Conservation (phyloP, 1,140 invertebrate genomes). For the Anoplophora glabripennis region DNA sequence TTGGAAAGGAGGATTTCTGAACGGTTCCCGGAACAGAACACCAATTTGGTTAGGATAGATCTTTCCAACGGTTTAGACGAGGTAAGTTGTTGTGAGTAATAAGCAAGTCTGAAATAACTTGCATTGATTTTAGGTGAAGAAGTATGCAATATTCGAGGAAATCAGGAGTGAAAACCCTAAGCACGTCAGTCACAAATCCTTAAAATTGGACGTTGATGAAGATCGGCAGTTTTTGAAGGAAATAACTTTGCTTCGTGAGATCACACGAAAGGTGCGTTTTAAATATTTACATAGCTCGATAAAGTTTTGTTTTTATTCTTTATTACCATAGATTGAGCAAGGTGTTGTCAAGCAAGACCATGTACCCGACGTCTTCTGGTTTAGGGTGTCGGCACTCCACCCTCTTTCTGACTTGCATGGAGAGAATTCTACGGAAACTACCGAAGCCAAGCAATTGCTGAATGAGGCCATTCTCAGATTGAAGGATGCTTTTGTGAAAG, state of each 20-base stretch:
- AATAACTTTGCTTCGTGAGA: constrained; percentile 59
- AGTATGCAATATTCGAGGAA: constrained; percentile 54
- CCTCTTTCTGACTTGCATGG: constrained; percentile 65
- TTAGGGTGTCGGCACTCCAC: constrained; percentile 61
- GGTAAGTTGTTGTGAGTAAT: too few species aligned
- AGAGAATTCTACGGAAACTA: constrained; percentile 60
- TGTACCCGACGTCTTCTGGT: constrained; percentile 65
- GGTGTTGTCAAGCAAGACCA: constrained; percentile 55
- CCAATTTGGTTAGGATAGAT: constrained; percentile 61
- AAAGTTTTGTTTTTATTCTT: constrained; percentile 19
- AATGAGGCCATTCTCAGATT: constrained; percentile 57
- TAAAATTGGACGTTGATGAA: constrained; percentile 59
- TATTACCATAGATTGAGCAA: constrained; percentile 47
- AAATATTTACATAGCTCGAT: not conserved
- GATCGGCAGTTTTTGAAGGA: constrained; percentile 66
- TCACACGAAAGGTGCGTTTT: constrained; percentile 55
- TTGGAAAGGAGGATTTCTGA: constrained; percentile 58
- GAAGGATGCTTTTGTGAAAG: constrained; percentile 59
- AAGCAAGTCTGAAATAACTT: too few species aligned
- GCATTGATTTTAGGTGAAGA: constrained; percentile 46
- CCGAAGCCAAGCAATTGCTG: constrained; percentile 66
- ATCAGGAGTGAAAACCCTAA: constrained; percentile 50
- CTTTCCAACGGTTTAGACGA: constrained; percentile 63
- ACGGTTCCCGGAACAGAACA: constrained; percentile 55
- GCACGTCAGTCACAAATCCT: constrained; percentile 51